Conservation (phyloP, 1,140 invertebrate genomes). For the Helicoverpa zea region DNA sequence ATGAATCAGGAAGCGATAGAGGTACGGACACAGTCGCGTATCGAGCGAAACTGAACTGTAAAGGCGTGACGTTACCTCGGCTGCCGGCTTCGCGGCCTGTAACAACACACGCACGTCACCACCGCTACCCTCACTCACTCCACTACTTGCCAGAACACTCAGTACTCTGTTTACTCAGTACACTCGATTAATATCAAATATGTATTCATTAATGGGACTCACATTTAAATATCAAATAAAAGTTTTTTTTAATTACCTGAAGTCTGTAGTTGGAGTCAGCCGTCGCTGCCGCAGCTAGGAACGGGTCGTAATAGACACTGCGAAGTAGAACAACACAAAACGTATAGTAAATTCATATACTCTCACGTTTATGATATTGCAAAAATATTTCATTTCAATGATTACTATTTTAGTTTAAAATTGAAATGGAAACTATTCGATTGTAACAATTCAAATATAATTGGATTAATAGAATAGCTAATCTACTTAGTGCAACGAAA, state of each 20-base stretch:
- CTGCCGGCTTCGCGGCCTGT: slow-evolving; percentile 90
- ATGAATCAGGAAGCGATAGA: slow-evolving; percentile 86
- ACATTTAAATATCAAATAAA: background rate
- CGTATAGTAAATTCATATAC: background rate
- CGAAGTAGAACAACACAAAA: slow-evolving; percentile 48
- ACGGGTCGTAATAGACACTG: slow-evolving; percentile 98
- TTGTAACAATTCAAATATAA: background rate
- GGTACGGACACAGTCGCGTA: slow-evolving; percentile 79
- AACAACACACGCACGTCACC: slow-evolving; percentile 87
- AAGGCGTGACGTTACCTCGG: slow-evolving; percentile 87
- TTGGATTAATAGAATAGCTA: background rate
- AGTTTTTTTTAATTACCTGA: slow-evolving; percentile 89
- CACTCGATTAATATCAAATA: slow-evolving; percentile 2
- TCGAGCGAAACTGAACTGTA: slow-evolving; percentile 66
- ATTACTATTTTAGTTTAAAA: background rate
- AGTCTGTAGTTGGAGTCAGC: slow-evolving; percentile 96
- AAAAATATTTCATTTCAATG: background rate
- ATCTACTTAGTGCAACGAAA: slow-evolving; percentile 33
- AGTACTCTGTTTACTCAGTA: background rate
- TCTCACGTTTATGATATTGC: background rate
- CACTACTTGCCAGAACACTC: background rate
- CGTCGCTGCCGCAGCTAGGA: slow-evolving; percentile 95
- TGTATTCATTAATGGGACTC: slow-evolving; percentile 7
- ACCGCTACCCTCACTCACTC: slow-evolving; percentile 20
- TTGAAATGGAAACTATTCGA: background rate